Conservation (phyloP, 1,140 invertebrate species). For the Leptinotarsa lineolata region DNA sequence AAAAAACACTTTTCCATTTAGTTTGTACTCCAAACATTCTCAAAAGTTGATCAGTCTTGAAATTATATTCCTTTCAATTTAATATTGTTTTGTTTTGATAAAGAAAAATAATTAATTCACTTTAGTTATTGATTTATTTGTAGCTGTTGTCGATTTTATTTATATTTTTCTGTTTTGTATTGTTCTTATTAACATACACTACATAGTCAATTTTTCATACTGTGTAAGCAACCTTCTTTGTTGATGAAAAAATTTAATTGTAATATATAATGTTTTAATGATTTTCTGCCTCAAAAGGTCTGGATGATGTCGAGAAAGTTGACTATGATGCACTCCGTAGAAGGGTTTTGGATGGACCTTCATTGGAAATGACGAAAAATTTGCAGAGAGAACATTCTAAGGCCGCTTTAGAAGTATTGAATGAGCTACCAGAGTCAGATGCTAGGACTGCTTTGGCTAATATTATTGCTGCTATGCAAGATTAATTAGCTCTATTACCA, state of each 20-base stretch:
- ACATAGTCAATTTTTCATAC: not conserved
- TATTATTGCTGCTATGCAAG: slow-evolving; percentile 79
- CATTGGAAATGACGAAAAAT: slow-evolving; percentile 73
- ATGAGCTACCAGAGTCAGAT: slow-evolving; percentile 74
- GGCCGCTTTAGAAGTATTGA: slow-evolving; percentile 73
- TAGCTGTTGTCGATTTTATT: no score
- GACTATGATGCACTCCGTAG: slow-evolving; percentile 69
- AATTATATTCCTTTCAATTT: no score
- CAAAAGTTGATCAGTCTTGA: no score
- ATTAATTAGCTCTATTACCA: not conserved
- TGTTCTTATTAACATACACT: not conserved
- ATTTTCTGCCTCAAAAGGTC: slow-evolving; percentile 46
- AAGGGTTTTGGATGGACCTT: slow-evolving; percentile 63
- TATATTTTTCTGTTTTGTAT: not conserved
- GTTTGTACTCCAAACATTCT: no score
- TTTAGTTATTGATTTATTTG: no score
- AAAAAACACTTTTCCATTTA: no score
- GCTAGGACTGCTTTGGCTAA: slow-evolving; percentile 76
- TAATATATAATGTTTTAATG: not conserved
- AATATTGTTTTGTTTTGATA: no score
- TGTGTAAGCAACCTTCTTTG: not conserved
- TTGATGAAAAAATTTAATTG: not conserved
- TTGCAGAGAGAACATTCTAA: slow-evolving; percentile 78
- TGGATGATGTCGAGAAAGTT: slow-evolving; percentile 73
- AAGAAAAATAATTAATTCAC: no score